A percentile compares a stretch with the other conserved stretches of the same genome.
These are phyloP conservation scores for Crotalus tigris DNA, from an alignment of 2,113 vertebrate species.

Conservation along the genomic window DNA sequence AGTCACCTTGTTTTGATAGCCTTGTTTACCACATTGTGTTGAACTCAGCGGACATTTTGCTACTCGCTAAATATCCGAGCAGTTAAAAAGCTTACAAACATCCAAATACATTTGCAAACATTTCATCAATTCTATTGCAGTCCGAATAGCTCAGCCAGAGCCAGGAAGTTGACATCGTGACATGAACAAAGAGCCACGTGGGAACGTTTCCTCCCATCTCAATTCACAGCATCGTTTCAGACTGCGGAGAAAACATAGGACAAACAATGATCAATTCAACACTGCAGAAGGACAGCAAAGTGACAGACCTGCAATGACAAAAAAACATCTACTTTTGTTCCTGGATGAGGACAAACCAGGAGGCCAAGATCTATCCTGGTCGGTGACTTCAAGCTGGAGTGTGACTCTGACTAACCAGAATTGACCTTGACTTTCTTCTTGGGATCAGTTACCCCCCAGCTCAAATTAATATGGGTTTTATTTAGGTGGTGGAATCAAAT, in stretches of 20 bases:
- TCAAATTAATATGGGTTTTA: neutral
- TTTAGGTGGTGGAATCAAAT: neutral
- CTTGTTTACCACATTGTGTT: no score
- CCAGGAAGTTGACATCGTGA: neutral
- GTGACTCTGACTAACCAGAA: neutral
- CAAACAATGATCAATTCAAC: neutral
- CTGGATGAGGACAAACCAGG: no score
- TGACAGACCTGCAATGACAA: neutral
- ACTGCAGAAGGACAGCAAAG: rapidly evolving
- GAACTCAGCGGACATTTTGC: no score
- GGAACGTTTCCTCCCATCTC: neutral
- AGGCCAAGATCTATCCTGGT: neutral
- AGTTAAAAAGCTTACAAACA: no score
- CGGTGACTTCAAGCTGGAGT: neutral
- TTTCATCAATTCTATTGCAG: no score
- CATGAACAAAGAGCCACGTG: neutral
- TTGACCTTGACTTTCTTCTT: neutral
- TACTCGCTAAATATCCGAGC: no score
- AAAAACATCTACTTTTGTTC: neutral
- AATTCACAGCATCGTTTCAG: neutral
- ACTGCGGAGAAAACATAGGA: neutral
- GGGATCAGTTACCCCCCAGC: neutral
- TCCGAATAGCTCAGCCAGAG: no score
- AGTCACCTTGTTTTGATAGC: no score
- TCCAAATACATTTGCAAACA: no score